A percentile compares a stretch with the other conserved stretches of the same genome.
These are phyloP conservation scores for Neocrepidodera transversa DNA, from an alignment of 2,888 invertebrate genomes.

Conservation along the genomic window DNA sequence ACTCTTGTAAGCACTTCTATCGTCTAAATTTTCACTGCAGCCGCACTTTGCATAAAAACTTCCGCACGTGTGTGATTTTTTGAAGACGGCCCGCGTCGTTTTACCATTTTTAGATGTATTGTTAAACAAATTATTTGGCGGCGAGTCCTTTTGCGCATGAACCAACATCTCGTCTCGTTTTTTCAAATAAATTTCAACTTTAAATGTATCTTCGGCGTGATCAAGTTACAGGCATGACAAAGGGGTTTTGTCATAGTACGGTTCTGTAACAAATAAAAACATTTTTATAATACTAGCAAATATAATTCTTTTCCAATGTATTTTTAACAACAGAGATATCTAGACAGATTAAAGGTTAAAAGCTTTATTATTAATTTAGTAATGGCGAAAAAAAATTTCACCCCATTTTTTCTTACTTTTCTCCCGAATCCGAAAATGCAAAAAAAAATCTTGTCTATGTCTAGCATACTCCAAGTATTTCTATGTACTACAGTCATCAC, in stretches of 20 bases:
- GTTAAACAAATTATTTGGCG: constrained; percentile 34
- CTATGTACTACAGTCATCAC: too few species aligned
- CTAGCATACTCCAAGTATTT: too few species aligned
- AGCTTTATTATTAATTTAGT: too few species aligned
- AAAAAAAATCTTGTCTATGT: too few species aligned
- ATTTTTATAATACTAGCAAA: too few species aligned
- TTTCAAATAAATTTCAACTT: constrained; percentile 4
- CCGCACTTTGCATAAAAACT: constrained; percentile 60
- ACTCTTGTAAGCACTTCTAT: neutral
- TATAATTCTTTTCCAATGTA: too few species aligned
- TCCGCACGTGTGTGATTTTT: constrained; percentile 59
- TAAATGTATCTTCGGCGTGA: constrained; percentile 1
- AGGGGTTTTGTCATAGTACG: neutral
- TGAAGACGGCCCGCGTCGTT: constrained; percentile 47
- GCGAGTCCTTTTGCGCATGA: constrained; percentile 50
- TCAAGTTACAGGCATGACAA: neutral
- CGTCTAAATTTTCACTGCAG: constrained; percentile 50
- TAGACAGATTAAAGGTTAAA: too few species aligned
- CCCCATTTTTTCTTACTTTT: too few species aligned
- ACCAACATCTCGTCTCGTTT: constrained; percentile 44
- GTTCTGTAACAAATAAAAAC: neutral
- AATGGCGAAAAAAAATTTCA: too few species aligned
- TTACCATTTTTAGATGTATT: constrained; percentile 18
- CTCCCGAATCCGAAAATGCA: too few species aligned
- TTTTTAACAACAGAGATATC: too few species aligned